Evolutionary conservation across 2,888 invertebrate species (phyloP), one percentile per base, ranked within the genome.

Genomic region (Spisula solida): DNA sequence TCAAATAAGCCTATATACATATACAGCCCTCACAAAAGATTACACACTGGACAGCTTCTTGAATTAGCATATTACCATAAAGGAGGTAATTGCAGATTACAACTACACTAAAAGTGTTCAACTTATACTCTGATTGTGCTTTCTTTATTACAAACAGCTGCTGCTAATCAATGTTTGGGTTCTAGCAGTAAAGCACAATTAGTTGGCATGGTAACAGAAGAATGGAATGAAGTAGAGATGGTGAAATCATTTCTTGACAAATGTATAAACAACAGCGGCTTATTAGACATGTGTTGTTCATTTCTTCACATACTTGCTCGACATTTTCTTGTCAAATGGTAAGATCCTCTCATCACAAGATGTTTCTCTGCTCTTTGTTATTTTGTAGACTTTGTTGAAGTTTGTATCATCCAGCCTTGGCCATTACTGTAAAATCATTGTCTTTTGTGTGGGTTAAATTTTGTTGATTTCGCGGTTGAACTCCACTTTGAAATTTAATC

Each of bases 201-300:
- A 79, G 90, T 86, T 88, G 47, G 83, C 79, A 89, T 81, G 89
- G 88, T 88, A 90, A 86, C 88, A 31, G 84, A 85, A 87, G 88
- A 83, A 75, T 92, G 88, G 78, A 89, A 91, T 20, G 95, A 95
- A 82, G 92, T 92, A 12, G 90, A 89, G 25, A 94, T 94, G 79
- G 95, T 95, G 51, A 92, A 90, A 78, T 81, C 90, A 25, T 95
- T 95, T 89, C 86, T 96, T 10, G 87, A 92, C 48, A 87, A 91
- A 8, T 93, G 93, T 79, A 91, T 95, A 80, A 94, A 93, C 20
- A 95, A 96, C 88, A 91, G 93, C 85, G 96, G 96, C 0, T 92
- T 95, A 25, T 90, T 96, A 14, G 93, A 95, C 75, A 90, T 96
- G 55, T 94, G 96, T 91, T 89, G 56, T 55, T 31, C 29, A 16